Conservation (phyloP, 2,797 vertebrate genomes). For the Parauchenoglanis ngamensis region DNA sequence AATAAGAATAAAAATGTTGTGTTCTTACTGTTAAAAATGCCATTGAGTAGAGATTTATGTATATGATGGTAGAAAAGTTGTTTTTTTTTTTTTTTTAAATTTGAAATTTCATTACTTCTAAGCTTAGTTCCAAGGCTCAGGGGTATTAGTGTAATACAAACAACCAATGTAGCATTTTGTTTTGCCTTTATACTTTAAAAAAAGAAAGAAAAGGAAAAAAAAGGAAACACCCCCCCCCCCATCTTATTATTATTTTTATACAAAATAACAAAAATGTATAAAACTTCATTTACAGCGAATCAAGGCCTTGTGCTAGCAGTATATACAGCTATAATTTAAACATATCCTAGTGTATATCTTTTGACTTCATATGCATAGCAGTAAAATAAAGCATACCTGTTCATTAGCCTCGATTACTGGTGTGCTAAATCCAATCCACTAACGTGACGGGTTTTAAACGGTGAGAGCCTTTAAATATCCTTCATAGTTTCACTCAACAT, state of each 20-base stretch:
- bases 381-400: slow-evolving; percentile 89
- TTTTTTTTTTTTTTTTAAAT: neutral
- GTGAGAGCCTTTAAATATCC: slow-evolving; percentile 63
- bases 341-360: slow-evolving; percentile 80
- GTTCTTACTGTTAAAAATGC: slow-evolving; percentile 96
- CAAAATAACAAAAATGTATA: slow-evolving; percentile 99
- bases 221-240: slow-evolving; percentile 19
- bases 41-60: slow-evolving; percentile 78
- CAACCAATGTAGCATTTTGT: slow-evolving; percentile 77
- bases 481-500: slow-evolving; percentile 68
- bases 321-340: slow-evolving; percentile 95
- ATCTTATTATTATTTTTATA: slow-evolving; percentile 77
- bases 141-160: slow-evolving; percentile 97
- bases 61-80: slow-evolving; percentile 89
- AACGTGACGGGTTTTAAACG: slow-evolving; percentile 68
- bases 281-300: slow-evolving; percentile 99
- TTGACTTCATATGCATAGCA: slow-evolving; percentile 92
- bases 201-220: no score
- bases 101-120: slow-evolving; percentile 83
- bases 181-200: neutral
- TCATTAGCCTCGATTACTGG: slow-evolving; percentile 76
- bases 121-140: slow-evolving; percentile 98
- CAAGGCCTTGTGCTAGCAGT: slow-evolving; percentile 96
- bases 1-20: slow-evolving; percentile 92
- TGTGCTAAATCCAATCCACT: slow-evolving; percentile 78